phyloP scores from a whole-genome alignment of 1,140 invertebrate genomes.

The Pseudoatta argentina region DNA sequence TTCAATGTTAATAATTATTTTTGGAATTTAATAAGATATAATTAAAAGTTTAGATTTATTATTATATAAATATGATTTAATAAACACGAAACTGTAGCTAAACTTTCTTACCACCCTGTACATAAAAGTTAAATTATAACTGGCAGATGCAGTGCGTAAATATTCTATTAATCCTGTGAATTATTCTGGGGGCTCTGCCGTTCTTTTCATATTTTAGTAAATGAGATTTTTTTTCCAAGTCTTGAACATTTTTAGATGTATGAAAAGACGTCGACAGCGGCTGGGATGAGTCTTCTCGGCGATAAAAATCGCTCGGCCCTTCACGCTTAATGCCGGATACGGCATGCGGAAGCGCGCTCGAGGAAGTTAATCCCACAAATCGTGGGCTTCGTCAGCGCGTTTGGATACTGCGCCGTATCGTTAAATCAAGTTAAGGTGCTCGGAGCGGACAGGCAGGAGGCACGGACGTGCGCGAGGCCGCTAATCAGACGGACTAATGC shows the following conservation, averaged over 20 bases:
- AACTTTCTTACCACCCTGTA: background rate
- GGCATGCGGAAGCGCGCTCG: conserved; percentile 26
- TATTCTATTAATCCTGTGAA: conserved; percentile 1
- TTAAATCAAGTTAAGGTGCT: conserved; percentile 60
- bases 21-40: no score
- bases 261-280: background rate
- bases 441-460: conserved; percentile 16
- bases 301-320: conserved; percentile 25
- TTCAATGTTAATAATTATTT: no score
- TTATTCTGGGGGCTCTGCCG: background rate
- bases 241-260: background rate
- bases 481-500: conserved; percentile 74
- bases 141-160: background rate
- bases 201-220: background rate
- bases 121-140: background rate
- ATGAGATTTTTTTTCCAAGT: conserved; percentile 11
- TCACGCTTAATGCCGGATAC: conserved; percentile 10
- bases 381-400: conserved; percentile 54
- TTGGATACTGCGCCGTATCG: conserved; percentile 55
- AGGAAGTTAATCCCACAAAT: conserved; percentile 54
- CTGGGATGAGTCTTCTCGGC: no score
- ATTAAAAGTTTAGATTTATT: no score
- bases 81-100: no score
- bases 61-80: no score
- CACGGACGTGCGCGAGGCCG: conserved; percentile 39